These are phyloP conservation scores for Heliconius hortense DNA, from an alignment of 2,888 invertebrate species.

Conservation along the genomic window DNA sequence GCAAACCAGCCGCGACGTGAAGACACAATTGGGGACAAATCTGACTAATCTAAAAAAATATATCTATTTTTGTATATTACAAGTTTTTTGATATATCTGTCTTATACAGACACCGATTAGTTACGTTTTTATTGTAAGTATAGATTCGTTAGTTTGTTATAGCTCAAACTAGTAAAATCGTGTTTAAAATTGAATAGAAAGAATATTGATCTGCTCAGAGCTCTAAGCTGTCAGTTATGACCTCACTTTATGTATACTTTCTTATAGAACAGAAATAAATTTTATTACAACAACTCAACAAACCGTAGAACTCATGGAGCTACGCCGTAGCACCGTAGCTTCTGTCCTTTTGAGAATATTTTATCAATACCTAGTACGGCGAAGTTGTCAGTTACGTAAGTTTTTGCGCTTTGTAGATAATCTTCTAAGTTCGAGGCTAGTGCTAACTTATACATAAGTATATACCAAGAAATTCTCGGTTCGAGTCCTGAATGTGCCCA, in stretches of 20 bases:
- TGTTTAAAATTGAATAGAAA: too few species aligned
- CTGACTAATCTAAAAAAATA: too few species aligned
- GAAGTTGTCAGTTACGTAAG: conserved; percentile 6
- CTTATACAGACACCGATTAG: too few species aligned
- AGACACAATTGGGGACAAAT: too few species aligned
- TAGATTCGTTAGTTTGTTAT: too few species aligned
- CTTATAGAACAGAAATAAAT: conserved; percentile 6
- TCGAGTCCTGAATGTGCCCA: too few species aligned
- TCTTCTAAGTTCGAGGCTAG: background rate
- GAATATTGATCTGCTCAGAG: background rate
- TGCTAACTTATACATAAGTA: background rate
- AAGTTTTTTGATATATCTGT: too few species aligned
- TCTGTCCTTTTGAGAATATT: conserved; percentile 7
- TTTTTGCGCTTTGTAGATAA: conserved; percentile 1
- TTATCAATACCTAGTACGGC: conserved; percentile 6
- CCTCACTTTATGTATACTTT: background rate
- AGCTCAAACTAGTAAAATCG: too few species aligned
- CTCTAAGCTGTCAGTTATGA: background rate
- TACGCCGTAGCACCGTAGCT: conserved; percentile 16
- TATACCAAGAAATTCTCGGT: too few species aligned
- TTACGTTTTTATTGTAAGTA: too few species aligned
- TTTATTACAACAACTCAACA: background rate
- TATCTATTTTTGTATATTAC: too few species aligned
- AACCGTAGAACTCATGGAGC: conserved; percentile 6
- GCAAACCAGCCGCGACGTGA: too few species aligned